Conservation (phyloP, 2,113 vertebrate genomes). For the Cyphomyrus plagiostoma region DNA sequence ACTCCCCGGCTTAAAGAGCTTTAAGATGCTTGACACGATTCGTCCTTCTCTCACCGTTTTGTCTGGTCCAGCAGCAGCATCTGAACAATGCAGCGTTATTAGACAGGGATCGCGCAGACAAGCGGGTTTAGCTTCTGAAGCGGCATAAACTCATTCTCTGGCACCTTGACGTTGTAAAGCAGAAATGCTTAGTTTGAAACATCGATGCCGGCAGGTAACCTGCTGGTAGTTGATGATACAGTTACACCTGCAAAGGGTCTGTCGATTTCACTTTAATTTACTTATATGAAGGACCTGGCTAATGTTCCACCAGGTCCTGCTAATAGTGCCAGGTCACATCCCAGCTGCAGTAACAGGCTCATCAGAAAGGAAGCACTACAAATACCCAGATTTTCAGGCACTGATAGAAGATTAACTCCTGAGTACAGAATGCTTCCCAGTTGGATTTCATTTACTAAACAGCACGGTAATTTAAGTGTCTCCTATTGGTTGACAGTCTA, state of each 20-base stretch:
- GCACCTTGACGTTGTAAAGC: not conserved
- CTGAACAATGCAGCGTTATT: not conserved
- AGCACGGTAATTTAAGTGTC: not conserved
- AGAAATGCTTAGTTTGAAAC: not conserved
- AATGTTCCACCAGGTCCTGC: not conserved
- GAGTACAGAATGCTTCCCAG: not conserved
- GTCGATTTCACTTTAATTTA: not conserved
- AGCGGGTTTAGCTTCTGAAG: not conserved
- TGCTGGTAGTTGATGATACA: not conserved
- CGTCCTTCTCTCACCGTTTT: not conserved
- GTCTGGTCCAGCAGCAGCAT: not conserved
- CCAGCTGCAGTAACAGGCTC: not conserved
- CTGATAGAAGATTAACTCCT: not conserved
- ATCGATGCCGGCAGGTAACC: not conserved
- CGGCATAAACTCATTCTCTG: not conserved
- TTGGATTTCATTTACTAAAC: not conserved
- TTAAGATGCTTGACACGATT: not conserved
- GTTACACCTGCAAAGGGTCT: not conserved
- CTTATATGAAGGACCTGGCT: not conserved
- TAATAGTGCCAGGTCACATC: not conserved
- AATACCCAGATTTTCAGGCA: not conserved
- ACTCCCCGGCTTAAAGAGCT: not conserved
- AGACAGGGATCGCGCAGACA: not conserved
- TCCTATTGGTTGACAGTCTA: not conserved
- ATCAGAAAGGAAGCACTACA: not conserved